Conservation (phyloP, 2,113 vertebrate genomes). For the Cairina moschata region DNA sequence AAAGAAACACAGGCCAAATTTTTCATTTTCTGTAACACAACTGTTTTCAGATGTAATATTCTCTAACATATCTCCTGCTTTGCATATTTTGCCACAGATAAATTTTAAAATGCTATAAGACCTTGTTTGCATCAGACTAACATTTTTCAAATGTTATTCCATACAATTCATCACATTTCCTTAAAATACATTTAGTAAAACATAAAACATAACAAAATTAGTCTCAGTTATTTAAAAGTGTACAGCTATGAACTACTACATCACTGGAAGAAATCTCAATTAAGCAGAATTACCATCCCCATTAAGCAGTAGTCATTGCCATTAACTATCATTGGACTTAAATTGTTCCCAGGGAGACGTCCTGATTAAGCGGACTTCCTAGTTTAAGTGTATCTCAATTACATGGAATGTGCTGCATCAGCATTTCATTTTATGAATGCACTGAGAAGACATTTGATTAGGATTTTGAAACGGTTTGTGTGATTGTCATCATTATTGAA, state of each 20-base stretch:
- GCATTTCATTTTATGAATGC: slow-evolving; percentile 58
- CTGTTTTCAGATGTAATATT: background rate
- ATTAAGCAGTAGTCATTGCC: slow-evolving; percentile 70
- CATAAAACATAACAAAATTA: slow-evolving; percentile 40
- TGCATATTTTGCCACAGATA: background rate
- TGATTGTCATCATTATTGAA: slow-evolving; percentile 60
- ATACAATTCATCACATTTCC: slow-evolving; percentile 13
- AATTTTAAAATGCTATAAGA: background rate
- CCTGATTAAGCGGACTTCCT: slow-evolving; percentile 68
- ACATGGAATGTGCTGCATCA: slow-evolving; percentile 55
- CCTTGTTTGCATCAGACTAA: background rate
- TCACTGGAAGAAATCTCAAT: slow-evolving; percentile 59
- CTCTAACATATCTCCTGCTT: background rate
- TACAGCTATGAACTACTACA: slow-evolving; percentile 42
- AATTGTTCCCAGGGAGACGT: slow-evolving; percentile 62
- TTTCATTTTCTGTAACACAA: background rate
- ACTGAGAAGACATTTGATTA: slow-evolving; percentile 46
- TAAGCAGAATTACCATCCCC: slow-evolving; percentile 65
- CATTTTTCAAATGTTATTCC: slow-evolving; percentile 12
- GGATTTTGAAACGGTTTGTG: slow-evolving; percentile 58
- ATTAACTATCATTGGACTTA: slow-evolving; percentile 70
- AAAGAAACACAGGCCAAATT: background rate
- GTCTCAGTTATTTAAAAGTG: slow-evolving; percentile 63
- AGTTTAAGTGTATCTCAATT: slow-evolving; percentile 63
- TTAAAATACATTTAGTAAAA: slow-evolving; percentile 46